Percentiles rank a stretch among this genome's conserved stretches.
Evolutionary conservation across 2,113 vertebrate species (phyloP).

Genomic region (Petroica traversi): DNA sequence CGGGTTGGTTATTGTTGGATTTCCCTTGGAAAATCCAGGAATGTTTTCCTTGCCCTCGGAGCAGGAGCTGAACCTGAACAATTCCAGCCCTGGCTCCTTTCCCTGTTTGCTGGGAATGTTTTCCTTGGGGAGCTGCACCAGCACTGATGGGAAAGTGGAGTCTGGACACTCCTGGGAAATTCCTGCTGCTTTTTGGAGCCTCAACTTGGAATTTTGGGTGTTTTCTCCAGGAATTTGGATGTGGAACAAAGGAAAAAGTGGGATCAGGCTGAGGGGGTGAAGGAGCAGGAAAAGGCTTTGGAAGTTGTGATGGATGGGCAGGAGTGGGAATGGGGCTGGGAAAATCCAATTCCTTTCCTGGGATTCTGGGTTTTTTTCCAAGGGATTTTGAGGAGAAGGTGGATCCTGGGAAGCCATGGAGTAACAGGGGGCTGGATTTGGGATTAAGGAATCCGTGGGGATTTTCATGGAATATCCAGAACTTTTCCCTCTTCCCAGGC

Average conservation of each 20-base stretch:
- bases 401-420: not conserved
- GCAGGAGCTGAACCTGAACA: not conserved
- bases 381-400: not conserved
- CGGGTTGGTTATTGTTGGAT: fast-evolving
- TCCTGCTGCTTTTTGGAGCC: not conserved
- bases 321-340: not conserved
- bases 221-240: not conserved
- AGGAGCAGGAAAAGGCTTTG: not conserved
- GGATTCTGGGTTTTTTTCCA: not conserved
- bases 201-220: not conserved
- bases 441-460: not conserved
- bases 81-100: not conserved
- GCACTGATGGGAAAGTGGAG: fast-evolving
- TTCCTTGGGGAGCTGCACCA: not conserved
- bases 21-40: fast-evolving
- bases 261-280: not conserved
- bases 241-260: not conserved
- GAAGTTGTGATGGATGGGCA: not conserved
- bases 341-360: not conserved
- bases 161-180: not conserved
- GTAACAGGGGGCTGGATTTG: not conserved
- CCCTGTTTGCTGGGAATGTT: not conserved
- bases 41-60: not conserved
- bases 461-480: not conserved
- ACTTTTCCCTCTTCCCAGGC: constrained; percentile 61